Base-by-base conservation (phyloP, 2,888 invertebrate genomes). In the Scaptomyza tumidula region DNA sequence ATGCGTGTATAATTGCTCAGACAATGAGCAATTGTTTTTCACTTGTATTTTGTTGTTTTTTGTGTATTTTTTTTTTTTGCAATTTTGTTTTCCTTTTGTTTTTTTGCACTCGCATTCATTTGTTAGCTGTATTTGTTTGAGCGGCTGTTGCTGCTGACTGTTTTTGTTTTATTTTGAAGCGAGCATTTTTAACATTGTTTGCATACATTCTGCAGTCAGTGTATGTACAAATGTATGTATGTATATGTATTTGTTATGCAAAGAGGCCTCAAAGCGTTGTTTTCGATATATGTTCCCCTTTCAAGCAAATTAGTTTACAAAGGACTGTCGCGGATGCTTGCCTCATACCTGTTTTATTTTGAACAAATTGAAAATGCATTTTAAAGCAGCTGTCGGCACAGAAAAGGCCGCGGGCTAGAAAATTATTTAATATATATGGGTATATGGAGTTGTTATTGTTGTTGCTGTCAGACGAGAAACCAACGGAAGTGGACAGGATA, bases 11-110 rank as follows among this genome's bases (percentile, higher is more conserved):
- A 87, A 85, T 85, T 85, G 89, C 80, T 68, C 85, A 88, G 85
- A 85, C 85, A 85, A 85, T 85, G 86, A 85, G 85, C 86, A 85
- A 88, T 82, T 87, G 89, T 89, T 85, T 87, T 87, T 62, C 74
- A 71, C 58, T 24, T 19, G 67, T 75, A 60, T 46, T 53, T 53
- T 35, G 31, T 58, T 41, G 52, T 60, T 54, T 76, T 54, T n/a
- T n/a, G n/a, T 19, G 67, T 75, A 60, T 46, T 53, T 53, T 35
- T 37, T 58, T 41, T 55, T 60, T 54, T 76, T 54, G 43, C 46
- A 43, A 52, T 16, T 37, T 41, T 50, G 52, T 48, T 56, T 52
- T 27, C 6, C 11, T 24, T 39, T 63, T 59, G 72, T 7, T 41
- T 43, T 43, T 43, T 19, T 11, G 11, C 6, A n/a, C 9, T 39